Base-by-base conservation (phyloP, 1,140 invertebrate genomes). In the Frieseomelitta varia region DNA sequence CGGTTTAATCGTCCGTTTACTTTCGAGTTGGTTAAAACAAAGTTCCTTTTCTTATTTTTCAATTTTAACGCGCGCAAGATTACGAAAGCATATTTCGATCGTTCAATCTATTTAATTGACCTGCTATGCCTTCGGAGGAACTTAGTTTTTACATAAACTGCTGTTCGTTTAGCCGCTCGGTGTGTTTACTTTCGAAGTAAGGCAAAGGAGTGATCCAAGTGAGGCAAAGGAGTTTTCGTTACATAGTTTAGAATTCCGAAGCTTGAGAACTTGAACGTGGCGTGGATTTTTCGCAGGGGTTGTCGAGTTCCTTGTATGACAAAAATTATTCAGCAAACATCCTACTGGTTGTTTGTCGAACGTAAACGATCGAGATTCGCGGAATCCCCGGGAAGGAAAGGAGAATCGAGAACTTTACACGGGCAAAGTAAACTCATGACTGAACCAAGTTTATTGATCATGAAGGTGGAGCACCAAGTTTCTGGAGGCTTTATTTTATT, bases 371-470 rank as follows among this genome's bases (percentile, higher is more conserved):
- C n/a, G 69, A 72, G 47, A 72, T 15, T 51, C 69, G 71, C 71
- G 17, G 47, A 53, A 51, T 73, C n/a, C 8, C 4, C 1, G n/a
- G 11, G 24, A 47, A 21, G 15, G 14, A 11, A 27, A 27, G 27
- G n/a, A 51, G 47, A 53, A 72, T 72, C 71, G 71, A 73, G 71
- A 73, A 72, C 47, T 72, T 72, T 72, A 72, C 71, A 72, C 71
- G 47, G 47, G 24, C 17, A 72, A 27, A 51, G 47, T 27, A 72
- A 73, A 73, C 27, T 73, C 72, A 21, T 14, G 51, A 72, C 47
- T 19, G 69, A 72, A 47, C 39, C 69, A 47, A 51, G 71, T 27
- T 39, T 53, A 53, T 72, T 53, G 47, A 73, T 73, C 72, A 55
- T 4, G 27, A 30, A 55, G n/a, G 27, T 6, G 51, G n/a, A 39